phyloP scores from a whole-genome alignment of 2,797 vertebrate genomes.

The Coendou prehensilis region DNA sequence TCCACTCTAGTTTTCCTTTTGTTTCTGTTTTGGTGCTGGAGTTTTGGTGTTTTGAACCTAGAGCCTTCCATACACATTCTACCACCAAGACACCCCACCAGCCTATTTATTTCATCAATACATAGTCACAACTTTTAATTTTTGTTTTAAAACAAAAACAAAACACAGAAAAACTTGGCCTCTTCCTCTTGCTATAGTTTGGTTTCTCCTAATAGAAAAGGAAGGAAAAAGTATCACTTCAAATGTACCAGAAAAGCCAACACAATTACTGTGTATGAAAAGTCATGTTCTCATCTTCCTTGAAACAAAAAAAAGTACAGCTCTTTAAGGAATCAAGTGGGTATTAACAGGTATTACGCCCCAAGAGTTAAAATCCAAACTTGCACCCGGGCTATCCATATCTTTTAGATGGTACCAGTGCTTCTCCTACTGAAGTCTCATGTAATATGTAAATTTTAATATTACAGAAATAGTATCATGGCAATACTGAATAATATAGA shows the following conservation, averaged over 20 bases:
- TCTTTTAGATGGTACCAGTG: background rate
- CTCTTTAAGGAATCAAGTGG: constrained; percentile 13
- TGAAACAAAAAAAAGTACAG: constrained; percentile 31
- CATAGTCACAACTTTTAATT: background rate
- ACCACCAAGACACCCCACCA: background rate
- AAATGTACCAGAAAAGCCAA: constrained; percentile 33
- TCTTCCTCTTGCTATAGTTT: constrained; percentile 42
- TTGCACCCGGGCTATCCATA: background rate
- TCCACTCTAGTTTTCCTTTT: background rate
- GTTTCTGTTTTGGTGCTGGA: background rate
- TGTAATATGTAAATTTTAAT: background rate
- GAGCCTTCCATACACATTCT: background rate
- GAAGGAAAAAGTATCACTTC: constrained; percentile 12
- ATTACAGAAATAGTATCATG: background rate
- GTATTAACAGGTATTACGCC: background rate
- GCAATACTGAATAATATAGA: background rate
- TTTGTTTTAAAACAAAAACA: constrained; percentile 45
- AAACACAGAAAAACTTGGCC: background rate
- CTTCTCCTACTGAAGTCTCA: constrained; percentile 9
- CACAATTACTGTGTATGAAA: background rate
- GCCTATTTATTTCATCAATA: background rate
- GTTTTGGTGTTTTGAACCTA: background rate
- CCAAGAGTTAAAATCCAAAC: constrained; percentile 49
- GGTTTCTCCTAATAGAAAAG: constrained; percentile 49
- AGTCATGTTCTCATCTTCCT: background rate